Evolutionary conservation across 2,888 invertebrate species (phyloP).

Genomic region (Lumbricus terrestris): DNA sequence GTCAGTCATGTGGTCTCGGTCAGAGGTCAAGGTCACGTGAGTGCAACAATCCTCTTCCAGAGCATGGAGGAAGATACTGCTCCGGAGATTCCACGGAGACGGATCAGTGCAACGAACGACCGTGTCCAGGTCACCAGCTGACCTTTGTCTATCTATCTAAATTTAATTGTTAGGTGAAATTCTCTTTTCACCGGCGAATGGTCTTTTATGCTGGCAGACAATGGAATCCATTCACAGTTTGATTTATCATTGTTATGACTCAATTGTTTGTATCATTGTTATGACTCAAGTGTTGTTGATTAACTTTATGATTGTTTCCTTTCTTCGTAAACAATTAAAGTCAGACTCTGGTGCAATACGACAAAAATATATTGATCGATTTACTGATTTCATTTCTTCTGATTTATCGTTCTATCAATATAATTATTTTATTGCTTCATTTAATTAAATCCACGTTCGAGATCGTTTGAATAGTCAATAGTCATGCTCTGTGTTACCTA

Average conservation of each 20-base stretch:
- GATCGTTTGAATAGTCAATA: too few relatives aligned
- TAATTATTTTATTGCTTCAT: background rate
- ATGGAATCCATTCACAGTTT: background rate
- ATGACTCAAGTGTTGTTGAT: background rate
- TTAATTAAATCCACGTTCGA: background rate
- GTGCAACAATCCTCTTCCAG: constrained; percentile 54
- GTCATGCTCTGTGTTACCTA: too few relatives aligned
- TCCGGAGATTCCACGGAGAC: constrained; percentile 45
- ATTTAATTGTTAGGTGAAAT: background rate
- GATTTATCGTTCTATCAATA: background rate
- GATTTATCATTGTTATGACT: background rate
- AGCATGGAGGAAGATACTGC: constrained; percentile 52
- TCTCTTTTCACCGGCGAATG: too few relatives aligned
- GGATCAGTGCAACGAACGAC: constrained; percentile 45
- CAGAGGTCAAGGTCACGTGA: constrained; percentile 45
- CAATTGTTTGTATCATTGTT: background rate
- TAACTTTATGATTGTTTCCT: background rate
- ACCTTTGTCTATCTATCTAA: background rate
- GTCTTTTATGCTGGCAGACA: too few relatives aligned
- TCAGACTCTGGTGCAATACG: background rate
- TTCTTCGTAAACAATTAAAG: background rate
- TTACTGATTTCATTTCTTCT: background rate
- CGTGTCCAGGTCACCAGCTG: constrained; percentile 49
- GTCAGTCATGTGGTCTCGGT: constrained; percentile 53
- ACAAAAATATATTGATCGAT: background rate